Percentiles rank a stretch among this genome's conserved stretches.
phyloP scores from a whole-genome alignment of 2,797 vertebrate species.

The Megalops cyprinoides region DNA sequence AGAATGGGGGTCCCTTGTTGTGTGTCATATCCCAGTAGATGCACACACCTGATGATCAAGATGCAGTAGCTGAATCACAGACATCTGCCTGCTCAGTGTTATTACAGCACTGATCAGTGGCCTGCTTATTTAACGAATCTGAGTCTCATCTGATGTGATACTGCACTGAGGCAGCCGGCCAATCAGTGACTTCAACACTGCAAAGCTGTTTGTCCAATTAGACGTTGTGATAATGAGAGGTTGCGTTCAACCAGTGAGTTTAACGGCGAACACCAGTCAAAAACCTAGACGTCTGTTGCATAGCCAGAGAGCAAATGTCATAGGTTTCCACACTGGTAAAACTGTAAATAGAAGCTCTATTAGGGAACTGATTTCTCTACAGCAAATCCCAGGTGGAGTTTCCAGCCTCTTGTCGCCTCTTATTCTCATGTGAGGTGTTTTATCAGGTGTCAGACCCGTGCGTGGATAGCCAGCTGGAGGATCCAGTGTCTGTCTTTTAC shows the following conservation, averaged over 20 bases:
- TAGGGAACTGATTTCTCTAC: background rate
- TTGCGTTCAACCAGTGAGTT: background rate
- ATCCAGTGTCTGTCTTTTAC: background rate
- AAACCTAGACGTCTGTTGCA: background rate
- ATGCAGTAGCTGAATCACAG: background rate
- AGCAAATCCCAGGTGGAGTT: background rate
- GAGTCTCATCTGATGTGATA: background rate
- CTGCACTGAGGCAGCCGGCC: background rate
- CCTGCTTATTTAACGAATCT: too few relatives aligned
- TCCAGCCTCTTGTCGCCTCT: background rate
- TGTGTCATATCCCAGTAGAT: background rate
- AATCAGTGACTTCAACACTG: background rate
- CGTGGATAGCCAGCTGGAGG: background rate
- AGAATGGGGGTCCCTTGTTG: background rate
- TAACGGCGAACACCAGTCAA: background rate
- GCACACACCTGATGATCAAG: background rate
- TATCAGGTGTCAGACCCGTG: background rate
- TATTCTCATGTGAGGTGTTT: background rate
- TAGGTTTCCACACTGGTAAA: background rate
- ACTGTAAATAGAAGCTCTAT: background rate
- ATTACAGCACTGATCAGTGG: too few relatives aligned
- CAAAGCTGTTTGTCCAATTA: background rate
- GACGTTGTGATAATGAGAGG: background rate
- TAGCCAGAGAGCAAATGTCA: conserved; percentile 10
- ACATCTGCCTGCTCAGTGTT: too few relatives aligned